Base-by-base conservation (phyloP, 2,888 invertebrate species). In the Tanypteryx hageni region DNA sequence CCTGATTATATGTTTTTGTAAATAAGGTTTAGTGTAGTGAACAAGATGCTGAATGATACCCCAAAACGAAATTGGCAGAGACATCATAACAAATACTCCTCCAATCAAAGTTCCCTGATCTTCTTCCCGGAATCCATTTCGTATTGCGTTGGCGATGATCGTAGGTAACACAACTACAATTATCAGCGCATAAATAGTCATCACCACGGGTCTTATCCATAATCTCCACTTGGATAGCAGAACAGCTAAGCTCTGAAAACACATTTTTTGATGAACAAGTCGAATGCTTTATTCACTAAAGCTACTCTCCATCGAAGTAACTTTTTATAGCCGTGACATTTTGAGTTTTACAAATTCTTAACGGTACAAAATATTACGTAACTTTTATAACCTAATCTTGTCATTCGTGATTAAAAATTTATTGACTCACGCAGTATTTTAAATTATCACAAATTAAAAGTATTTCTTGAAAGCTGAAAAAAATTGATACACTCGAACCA, bases 1-100 rank as follows among this genome's bases (percentile, higher is more conserved):
- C 97, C 99, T 97, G 94, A 99, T 98, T 93, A 99, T 98, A 95
- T 99, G 98, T 95, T 98, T 98, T 94, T 99, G 99, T 93, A 99
- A 95, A 93, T 97, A 97, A 22, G 99, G 99, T 94, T 98, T 98
- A 0, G 98, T 98, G 94, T 98, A 99, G 95, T 99, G 97, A 92
- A 99, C 97, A 94, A 99, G 97, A 95, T 99, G 99, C 95, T 99
- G 98, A 85, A 98, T 97, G 94, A 99, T 99, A 95, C 99, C 98
- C 97, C 98, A 99, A 94, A 99, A 96, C 84, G 99, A 98, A 93
- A 99, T 97, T 0, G 99, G 99, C 91, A 99, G 96, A 0, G 99
- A 98, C 92, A 99, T 96, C 93, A 98, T 96, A 44, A 98, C 99
- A 95, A 99, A 99, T n/a, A 98, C 96, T 8, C 99, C 99, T 13